These are phyloP conservation scores for Passerina amoena DNA, from an alignment of 2,113 vertebrate genomes.

Conservation along the genomic window DNA sequence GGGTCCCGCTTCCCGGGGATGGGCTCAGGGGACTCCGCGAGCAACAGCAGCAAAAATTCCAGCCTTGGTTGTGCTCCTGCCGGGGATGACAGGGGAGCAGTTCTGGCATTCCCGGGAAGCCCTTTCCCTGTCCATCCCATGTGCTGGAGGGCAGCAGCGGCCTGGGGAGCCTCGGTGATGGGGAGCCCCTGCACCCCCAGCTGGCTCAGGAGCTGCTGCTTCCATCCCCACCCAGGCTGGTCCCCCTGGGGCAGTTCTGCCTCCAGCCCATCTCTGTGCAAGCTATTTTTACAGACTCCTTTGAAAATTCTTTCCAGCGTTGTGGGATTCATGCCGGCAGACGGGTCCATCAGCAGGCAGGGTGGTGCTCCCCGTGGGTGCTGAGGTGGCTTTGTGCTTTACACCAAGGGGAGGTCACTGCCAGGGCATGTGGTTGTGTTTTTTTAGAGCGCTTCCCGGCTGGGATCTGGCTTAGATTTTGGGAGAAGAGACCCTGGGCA, in stretches of 20 bases:
- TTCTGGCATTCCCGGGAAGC: background rate
- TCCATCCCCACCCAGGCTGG: background rate
- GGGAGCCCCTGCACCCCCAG: background rate
- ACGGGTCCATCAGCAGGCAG: background rate
- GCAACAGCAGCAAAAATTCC: background rate
- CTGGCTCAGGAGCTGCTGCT: background rate
- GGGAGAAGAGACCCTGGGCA: background rate
- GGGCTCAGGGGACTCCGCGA: background rate
- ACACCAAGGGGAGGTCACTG: background rate
- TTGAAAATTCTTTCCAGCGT: background rate
- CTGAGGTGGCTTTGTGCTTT: background rate
- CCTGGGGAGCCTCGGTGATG: accelerated
- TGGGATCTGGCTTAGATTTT: background rate
- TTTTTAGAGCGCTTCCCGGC: background rate
- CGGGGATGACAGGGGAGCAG: background rate
- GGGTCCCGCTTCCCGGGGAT: background rate
- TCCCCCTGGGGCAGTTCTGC: accelerated
- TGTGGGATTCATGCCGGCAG: background rate
- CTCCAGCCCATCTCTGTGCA: background rate
- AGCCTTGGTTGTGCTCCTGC: background rate
- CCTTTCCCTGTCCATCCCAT: accelerated
- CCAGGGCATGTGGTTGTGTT: accelerated
- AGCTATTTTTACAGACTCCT: background rate
- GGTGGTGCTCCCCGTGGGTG: background rate
- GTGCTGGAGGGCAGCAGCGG: accelerated